phyloP scores from a whole-genome alignment of 2,797 vertebrate genomes.

The Chiroxiphia lanceolata region DNA sequence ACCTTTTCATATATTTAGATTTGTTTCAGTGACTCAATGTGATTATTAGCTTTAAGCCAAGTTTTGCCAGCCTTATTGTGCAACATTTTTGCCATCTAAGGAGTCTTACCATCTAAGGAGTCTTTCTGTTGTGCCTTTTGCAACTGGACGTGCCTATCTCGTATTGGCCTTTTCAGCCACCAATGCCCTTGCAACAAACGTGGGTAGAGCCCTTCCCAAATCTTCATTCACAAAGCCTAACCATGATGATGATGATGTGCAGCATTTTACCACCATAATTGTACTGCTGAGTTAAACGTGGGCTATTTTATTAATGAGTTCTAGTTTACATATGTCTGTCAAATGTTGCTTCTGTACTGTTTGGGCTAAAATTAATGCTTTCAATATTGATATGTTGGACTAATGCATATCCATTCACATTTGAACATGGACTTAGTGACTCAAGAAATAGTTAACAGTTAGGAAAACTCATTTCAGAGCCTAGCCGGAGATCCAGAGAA shows the following conservation, averaged over 20 bases:
- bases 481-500: constrained; percentile 5
- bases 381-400: background rate
- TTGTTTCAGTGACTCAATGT: background rate
- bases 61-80: background rate
- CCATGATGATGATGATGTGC: too few species aligned
- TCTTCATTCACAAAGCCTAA: too few species aligned
- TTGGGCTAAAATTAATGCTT: background rate
- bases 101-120: too few species aligned
- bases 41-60: background rate
- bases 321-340: background rate
- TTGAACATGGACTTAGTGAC: background rate
- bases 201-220: too few species aligned
- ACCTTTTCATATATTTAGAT: background rate
- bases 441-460: background rate
- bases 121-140: too few species aligned
- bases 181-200: too few species aligned
- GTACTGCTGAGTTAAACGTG: background rate
- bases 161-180: too few species aligned
- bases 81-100: too few species aligned
- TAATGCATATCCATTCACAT: background rate
- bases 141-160: too few species aligned
- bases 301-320: background rate
- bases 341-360: background rate
- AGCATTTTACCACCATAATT: background rate
- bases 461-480: constrained; percentile 13